Conservation (phyloP, 2,888 invertebrate species). For the Isoperla grammatica region DNA sequence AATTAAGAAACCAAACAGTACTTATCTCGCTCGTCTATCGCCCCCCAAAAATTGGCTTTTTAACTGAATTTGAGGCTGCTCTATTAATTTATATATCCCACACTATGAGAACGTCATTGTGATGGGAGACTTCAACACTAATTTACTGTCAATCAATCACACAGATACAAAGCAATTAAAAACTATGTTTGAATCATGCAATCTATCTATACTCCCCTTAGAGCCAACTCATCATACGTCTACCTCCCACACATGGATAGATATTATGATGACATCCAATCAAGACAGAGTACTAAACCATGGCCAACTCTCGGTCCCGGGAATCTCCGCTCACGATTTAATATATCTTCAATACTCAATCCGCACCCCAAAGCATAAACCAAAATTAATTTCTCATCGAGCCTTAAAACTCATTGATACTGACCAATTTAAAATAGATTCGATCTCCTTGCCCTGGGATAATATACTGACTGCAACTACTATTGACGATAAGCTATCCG, state of each 20-base stretch:
- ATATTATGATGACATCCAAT: constrained; percentile 3
- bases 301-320: background rate
- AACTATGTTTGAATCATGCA: background rate
- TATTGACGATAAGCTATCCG: too few species aligned
- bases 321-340: too few species aligned
- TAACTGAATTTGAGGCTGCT: background rate
- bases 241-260: constrained; percentile 5
- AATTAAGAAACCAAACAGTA: background rate
- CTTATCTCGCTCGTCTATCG: constrained; percentile 5
- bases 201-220: background rate
- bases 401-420: background rate
- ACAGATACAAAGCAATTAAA: background rate
- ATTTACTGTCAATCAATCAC: background rate
- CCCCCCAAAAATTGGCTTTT: constrained; percentile 3
- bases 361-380: background rate
- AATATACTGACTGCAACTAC: too few species aligned
- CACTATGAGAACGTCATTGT: background rate
- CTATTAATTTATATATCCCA: background rate
- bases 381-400: constrained; percentile 2
- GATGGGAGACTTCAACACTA: constrained; percentile 6
- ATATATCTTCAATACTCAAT: background rate
- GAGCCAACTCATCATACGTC: constrained; percentile 1
- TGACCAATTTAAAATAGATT: background rate
- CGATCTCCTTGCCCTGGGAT: background rate
- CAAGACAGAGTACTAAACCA: background rate